Evolutionary conservation across 2,888 invertebrate species (phyloP).

Genomic region (Nebria salina): DNA sequence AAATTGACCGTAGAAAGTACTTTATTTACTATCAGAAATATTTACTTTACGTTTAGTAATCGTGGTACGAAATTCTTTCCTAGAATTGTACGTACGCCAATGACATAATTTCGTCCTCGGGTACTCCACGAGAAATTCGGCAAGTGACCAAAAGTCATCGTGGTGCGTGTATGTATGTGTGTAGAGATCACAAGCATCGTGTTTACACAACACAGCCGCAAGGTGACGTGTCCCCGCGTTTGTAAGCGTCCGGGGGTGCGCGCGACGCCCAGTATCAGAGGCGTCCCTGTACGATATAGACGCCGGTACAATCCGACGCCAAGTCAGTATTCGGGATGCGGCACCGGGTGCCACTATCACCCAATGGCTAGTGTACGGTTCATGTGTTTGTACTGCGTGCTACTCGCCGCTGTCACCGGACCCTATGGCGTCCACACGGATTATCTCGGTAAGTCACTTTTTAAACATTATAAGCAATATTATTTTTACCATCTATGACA

Average conservation of each 20-base stretch:
- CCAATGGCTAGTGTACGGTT: slow-evolving; percentile 38
- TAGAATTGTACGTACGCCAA: neutral
- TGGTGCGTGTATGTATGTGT: neutral
- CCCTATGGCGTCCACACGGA: slow-evolving; percentile 35
- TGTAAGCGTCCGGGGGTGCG: slow-evolving; percentile 20
- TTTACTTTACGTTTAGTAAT: no score
- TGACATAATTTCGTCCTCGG: neutral
- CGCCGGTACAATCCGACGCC: slow-evolving; percentile 46
- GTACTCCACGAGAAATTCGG: neutral
- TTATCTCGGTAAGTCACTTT: slow-evolving; percentile 33
- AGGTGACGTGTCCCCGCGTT: slow-evolving; percentile 7
- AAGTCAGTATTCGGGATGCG: slow-evolving; percentile 53
- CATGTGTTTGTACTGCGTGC: slow-evolving; percentile 31
- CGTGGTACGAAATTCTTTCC: no score
- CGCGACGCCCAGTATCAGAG: slow-evolving; percentile 45
- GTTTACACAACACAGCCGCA: slow-evolving; percentile 27
- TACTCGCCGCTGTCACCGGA: slow-evolving; percentile 25
- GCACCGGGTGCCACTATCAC: slow-evolving; percentile 42
- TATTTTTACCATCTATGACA: neutral
- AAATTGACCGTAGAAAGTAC: no score
- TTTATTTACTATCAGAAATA: no score
- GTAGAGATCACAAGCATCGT: slow-evolving; percentile 9
- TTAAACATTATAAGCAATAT: neutral
- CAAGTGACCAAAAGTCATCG: slow-evolving; percentile 15
- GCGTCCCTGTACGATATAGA: slow-evolving; percentile 45